These are phyloP conservation scores for Diprion similis DNA, from an alignment of 1,140 invertebrate genomes.

Conservation along the genomic window DNA sequence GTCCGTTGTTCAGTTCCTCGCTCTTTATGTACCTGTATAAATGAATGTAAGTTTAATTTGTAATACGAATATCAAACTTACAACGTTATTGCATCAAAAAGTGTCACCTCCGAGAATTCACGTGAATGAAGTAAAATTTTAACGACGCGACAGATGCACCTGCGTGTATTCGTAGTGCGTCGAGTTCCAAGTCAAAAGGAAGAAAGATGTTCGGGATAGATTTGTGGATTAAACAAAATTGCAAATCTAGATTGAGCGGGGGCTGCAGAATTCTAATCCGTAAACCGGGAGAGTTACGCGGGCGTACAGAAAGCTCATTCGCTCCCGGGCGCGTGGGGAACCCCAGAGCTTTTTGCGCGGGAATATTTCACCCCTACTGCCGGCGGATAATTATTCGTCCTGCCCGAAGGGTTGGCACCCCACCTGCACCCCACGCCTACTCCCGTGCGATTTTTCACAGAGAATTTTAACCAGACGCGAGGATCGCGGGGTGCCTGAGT, in stretches of 20 bases:
- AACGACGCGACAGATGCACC: no score
- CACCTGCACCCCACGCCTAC: no score
- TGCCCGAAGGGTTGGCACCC: neutral
- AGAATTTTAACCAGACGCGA: neutral
- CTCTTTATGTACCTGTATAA: no score
- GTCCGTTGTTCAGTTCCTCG: no score
- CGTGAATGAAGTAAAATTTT: no score
- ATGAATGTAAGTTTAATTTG: no score
- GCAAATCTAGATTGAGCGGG: neutral
- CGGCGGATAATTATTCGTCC: conserved; percentile 1
- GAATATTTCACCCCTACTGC: conserved; percentile 5
- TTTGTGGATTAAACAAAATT: neutral
- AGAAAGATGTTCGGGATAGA: neutral
- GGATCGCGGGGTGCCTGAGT: no score
- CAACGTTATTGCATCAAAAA: no score
- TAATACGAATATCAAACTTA: no score
- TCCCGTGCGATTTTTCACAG: neutral
- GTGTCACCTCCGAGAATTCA: no score
- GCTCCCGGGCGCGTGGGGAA: neutral
- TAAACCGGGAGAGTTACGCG: conserved; percentile 1
- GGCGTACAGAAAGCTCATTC: neutral
- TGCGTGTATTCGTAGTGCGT: no score
- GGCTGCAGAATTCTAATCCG: neutral
- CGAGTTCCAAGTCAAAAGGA: no score
- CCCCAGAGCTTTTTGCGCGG: conserved; percentile 6